Evolutionary conservation across 2,888 invertebrate genomes (phyloP), one percentile per base, ranked within the genome.

Genomic region (Melanargia galathea): DNA sequence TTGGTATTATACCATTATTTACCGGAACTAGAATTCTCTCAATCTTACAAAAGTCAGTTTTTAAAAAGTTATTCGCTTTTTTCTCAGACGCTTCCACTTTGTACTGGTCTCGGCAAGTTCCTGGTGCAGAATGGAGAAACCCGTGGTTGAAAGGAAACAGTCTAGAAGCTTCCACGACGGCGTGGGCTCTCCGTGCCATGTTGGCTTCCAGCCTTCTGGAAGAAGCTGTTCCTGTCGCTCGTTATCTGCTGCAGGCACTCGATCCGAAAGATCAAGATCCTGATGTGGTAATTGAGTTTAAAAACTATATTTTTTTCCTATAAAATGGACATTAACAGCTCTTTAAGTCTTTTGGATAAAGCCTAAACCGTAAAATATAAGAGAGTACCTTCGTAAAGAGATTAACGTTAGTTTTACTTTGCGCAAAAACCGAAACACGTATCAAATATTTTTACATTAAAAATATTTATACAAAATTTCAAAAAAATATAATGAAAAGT

Each of bases 121-220:
- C 78, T 0, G 84, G 82, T 3, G 73, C 78, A 0, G 90, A 90
- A 70, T 86, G 85, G 84, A 83, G 85, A 48, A 92, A 90, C 73
- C 91, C 92, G 0, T 90, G 92, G 88, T 74, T 85, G 67, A 77
- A 73, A 33, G 82, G 79, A 60, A 90, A 88, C 76, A 88, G 82
- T 59, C 65, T 87, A 38, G 87, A 86, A 71, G 90, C 98, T 4
- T 97, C 97, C 82, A 96, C 97, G 72, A 98, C 98, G 0, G 94
- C 98, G 0, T 99, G 98, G 83, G 96, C 95, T 0, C 87, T 99
- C 62, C 90, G 97, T 61, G 94, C 96, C 0, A 94, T 94, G 78
- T 76, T 94, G 13, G 91, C 79, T 1, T 78, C 82, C 24, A 77
- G 83, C 20, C 78, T 84, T 16, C 54, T 81, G 4, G 86, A 87